Evolutionary conservation across 1,140 invertebrate species (phyloP), one percentile per base, ranked within the genome.

Genomic region (Aphaenogaster floridana): DNA sequence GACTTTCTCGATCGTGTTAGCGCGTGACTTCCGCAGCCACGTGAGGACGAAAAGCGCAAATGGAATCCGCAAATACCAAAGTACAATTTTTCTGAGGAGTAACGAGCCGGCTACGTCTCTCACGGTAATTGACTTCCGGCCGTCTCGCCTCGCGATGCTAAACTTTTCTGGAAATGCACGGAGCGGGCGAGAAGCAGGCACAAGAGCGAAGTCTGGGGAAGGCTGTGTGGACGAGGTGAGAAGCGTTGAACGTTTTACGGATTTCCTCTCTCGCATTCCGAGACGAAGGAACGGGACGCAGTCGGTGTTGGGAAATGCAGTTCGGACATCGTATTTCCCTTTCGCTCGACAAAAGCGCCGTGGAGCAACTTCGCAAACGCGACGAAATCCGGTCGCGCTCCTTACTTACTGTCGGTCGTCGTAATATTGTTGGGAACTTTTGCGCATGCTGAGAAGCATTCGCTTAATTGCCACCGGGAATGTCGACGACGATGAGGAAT

Each of bases 101-200:
- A 76, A 86, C 57, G 76, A 74, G 76, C 61, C 64, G 45, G n/a
- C 45, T 34, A 42, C 72, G 59, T 42, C 77, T 83, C 88, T 68
- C 50, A 15, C 77, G 71, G 52, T 86, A 90, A 90, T 90, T 85
- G 72, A 87, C 80, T 90, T 90, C 89, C 89, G 88, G 54, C 45
- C 34, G 54, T 64, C 72, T 64, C 59, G 74, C 28, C 72, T 54
- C 17, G 63, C 21, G 63, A 81, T 57, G 85, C 64, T 54, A 90
- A 90, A 90, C 88, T 90, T 90, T 72, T 76, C 86, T 61, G 61
- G 50, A 61, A 80, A 68, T 50, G 71, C 76, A 78, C 39, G 28
- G 13, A 90, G 61, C 45, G 80, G 76, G n/a, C 52, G 54, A 71
- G n/a, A 54, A 80, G 28, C 36, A 64, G 17, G 28, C 76, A 42